Evolutionary conservation across 2,888 invertebrate genomes (phyloP).

Genomic region (Volucella bombylans): DNA sequence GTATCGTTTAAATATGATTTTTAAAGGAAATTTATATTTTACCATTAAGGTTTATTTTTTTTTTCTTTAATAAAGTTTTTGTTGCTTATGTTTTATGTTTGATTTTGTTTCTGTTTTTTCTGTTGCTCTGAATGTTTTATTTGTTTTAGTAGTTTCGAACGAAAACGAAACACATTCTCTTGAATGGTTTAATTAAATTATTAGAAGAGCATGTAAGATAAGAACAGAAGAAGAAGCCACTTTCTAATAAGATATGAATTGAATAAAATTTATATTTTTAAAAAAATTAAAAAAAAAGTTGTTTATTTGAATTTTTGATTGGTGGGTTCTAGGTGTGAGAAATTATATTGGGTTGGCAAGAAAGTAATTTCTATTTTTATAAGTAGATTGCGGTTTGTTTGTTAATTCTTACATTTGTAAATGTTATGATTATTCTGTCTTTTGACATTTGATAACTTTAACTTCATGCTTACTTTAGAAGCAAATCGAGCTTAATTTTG

Average conservation of each 20-base stretch:
- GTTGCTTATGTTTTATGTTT: slow-evolving; percentile 59
- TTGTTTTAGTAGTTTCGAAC: slow-evolving; percentile 4
- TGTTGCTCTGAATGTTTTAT: not conserved
- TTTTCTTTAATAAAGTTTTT: slow-evolving; percentile 62
- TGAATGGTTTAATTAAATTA: slow-evolving; percentile 4
- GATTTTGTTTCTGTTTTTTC: slow-evolving; percentile 15
- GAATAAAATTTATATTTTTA: slow-evolving; percentile 71
- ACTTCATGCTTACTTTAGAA: too few species aligned
- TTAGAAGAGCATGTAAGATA: slow-evolving; percentile 27
- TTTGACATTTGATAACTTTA: too few species aligned
- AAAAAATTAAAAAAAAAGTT: slow-evolving; percentile 21
- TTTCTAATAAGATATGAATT: slow-evolving; percentile 56
- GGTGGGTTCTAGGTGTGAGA: not conserved
- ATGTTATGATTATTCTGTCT: too few species aligned
- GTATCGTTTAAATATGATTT: slow-evolving; percentile 51
- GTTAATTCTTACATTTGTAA: too few species aligned
- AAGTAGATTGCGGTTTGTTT: too few species aligned
- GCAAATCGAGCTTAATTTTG: too few species aligned
- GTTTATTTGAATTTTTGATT: not conserved
- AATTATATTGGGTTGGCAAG: too few species aligned
- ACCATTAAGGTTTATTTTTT: slow-evolving; percentile 6
- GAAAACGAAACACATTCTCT: not conserved
- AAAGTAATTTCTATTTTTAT: too few species aligned
- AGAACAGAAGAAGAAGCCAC: slow-evolving; percentile 32
- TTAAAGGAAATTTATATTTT: slow-evolving; percentile 34